A percentile compares a stretch with the other conserved stretches of the same genome.
phyloP scores from a whole-genome alignment of 2,113 vertebrate species.

The Misgurnus anguillicaudatus region DNA sequence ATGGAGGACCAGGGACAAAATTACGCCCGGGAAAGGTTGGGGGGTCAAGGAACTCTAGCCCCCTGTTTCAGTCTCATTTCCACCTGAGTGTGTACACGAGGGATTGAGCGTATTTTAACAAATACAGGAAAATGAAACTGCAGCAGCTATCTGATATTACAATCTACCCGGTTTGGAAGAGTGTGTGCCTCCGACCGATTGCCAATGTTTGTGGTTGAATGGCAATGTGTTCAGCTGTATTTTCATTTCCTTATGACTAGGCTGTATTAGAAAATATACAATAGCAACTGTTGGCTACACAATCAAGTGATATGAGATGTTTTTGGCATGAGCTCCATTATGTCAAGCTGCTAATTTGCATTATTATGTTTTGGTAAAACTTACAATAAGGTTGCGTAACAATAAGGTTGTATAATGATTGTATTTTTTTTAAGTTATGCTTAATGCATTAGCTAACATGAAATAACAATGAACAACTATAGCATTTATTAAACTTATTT shows the following conservation, averaged over 20 bases:
- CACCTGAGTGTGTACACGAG: conserved; percentile 46
- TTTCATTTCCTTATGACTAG: conserved; percentile 39
- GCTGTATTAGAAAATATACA: conserved; percentile 24
- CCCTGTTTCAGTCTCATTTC: conserved; percentile 46
- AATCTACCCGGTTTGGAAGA: conserved; percentile 39
- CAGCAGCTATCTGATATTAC: conserved; percentile 52
- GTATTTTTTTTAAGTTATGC: no score
- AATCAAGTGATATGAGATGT: not conserved
- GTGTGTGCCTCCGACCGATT: conserved; percentile 23
- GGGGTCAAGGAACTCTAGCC: conserved; percentile 60
- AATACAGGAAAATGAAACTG: conserved; percentile 62
- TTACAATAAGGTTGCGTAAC: no score
- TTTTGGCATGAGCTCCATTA: not conserved
- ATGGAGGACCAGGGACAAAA: conserved; percentile 64
- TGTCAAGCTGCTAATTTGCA: conserved; percentile 17
- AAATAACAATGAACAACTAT: no score
- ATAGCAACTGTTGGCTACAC: not conserved
- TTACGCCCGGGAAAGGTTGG: conserved; percentile 54
- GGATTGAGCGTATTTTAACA: conserved; percentile 59
- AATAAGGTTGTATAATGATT: no score
- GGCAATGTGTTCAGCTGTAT: conserved; percentile 32
- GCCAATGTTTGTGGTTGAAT: conserved; percentile 33
- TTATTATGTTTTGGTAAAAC: no score
- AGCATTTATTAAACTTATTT: no score
- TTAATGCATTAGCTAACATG: no score